Evolutionary conservation across 2,888 invertebrate species (phyloP).

Genomic region (Lasioglossum malachurum): DNA sequence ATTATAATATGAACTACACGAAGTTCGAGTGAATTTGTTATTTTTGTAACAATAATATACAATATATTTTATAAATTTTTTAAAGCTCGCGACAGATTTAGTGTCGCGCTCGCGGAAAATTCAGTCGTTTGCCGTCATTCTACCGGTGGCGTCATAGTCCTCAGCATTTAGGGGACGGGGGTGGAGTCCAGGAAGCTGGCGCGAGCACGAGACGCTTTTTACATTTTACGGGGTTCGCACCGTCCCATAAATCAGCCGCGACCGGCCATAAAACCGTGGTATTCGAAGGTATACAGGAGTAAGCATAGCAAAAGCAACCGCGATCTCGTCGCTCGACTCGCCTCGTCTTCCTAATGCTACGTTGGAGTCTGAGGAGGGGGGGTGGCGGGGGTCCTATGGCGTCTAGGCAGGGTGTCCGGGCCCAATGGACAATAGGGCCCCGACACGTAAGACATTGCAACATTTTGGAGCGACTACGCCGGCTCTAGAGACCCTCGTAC

Average conservation of each 20-base stretch:
- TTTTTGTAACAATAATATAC: no score
- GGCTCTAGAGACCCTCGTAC: background rate
- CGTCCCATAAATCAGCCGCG: constrained; percentile 79
- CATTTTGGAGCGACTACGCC: constrained; percentile 76
- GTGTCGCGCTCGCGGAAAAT: background rate
- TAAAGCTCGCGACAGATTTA: no score
- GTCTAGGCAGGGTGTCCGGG: constrained; percentile 68
- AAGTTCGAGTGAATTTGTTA: no score
- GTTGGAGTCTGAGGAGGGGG: background rate
- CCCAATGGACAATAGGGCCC: constrained; percentile 71
- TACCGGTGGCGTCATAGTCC: background rate
- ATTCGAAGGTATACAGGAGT: constrained; percentile 64
- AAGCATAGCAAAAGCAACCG: constrained; percentile 15
- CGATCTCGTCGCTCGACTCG: constrained; percentile 32
- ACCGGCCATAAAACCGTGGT: constrained; percentile 78
- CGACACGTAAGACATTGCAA: constrained; percentile 81
- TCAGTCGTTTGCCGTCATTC: background rate
- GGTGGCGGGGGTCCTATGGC: background rate
- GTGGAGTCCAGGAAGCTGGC: constrained; percentile 17
- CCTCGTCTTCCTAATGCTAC: background rate
- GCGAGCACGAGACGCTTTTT: constrained; percentile 72
- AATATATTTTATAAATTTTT: no score
- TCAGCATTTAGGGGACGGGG: background rate
- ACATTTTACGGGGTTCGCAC: constrained; percentile 79
- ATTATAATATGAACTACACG: no score